These are phyloP conservation scores for Lacerta viridis DNA, from an alignment of 2,797 vertebrate genomes.

Conservation along the genomic window DNA sequence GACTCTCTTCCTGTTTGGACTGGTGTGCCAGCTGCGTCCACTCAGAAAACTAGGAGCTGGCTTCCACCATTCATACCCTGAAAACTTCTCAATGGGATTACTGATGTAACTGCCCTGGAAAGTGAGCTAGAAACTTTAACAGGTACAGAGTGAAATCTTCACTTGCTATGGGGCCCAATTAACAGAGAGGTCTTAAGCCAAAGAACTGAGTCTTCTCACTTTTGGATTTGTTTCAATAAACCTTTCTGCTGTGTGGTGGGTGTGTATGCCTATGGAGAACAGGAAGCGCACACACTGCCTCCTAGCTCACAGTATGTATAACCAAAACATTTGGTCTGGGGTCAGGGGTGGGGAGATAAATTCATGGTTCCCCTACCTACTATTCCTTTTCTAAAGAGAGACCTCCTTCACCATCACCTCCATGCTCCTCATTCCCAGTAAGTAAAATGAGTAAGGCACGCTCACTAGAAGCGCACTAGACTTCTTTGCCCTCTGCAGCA, in stretches of 20 bases:
- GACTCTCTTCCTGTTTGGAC: no score
- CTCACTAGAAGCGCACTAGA: no score
- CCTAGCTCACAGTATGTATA: not conserved
- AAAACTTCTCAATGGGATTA: not conserved
- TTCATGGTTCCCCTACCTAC: not conserved
- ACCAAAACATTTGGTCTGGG: not conserved
- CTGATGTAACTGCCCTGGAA: not conserved
- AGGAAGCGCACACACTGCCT: not conserved
- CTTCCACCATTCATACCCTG: not conserved
- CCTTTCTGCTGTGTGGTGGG: not conserved
- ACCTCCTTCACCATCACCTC: not conserved
- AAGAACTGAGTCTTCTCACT: not conserved
- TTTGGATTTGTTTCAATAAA: not conserved
- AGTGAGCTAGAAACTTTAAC: not conserved
- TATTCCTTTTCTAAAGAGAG: not conserved
- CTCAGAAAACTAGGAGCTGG: not conserved
- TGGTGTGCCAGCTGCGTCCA: not conserved
- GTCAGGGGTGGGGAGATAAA: not conserved
- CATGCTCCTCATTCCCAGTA: not conserved
- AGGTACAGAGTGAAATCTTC: not conserved
- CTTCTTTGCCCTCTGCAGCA: not conserved
- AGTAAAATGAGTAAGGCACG: not conserved
- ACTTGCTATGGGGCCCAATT: not conserved
- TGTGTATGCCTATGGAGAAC: not conserved
- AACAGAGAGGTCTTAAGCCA: not conserved